Evolutionary conservation across 2,888 invertebrate genomes (phyloP).

Genomic region (Hermaeophaga mercurialis): DNA sequence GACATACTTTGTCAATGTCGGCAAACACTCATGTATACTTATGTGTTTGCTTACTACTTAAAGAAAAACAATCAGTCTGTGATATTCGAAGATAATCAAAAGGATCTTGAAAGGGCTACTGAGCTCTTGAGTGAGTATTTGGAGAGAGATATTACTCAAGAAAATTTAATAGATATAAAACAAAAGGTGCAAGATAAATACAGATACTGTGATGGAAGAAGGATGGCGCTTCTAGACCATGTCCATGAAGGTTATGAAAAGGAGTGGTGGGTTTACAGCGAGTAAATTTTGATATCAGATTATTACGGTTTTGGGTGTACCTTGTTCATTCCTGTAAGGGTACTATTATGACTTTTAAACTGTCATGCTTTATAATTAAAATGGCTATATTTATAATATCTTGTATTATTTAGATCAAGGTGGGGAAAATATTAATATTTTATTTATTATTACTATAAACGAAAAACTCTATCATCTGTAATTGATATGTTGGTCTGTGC

Average conservation of each 20-base stretch:
- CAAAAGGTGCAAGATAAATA: conserved; percentile 99
- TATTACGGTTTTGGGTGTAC: conserved; percentile 23
- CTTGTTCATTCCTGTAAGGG: conserved; percentile 29
- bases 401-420: no score
- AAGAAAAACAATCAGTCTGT: conserved; percentile 98
- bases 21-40: conserved; percentile 98
- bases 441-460: no score
- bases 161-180: conserved; percentile 96
- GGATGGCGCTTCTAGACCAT: conserved; percentile 94
- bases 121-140: conserved; percentile 97
- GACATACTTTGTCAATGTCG: conserved; percentile 96
- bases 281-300: conserved; percentile 60
- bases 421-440: no score
- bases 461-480: no score
- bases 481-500: no score
- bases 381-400: conserved; percentile 33
- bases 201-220: conserved; percentile 96
- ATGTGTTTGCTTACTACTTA: conserved; percentile 98
- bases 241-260: conserved; percentile 99
- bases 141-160: conserved; percentile 96
- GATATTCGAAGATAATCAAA: conserved; percentile 99
- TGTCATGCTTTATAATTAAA: conserved; percentile 30
- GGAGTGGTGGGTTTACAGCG: conserved; percentile 97
- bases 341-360: conserved; percentile 30
- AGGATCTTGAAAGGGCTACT: conserved; percentile 97